A percentile compares a stretch with the other conserved stretches of the same genome.
Evolutionary conservation across 2,888 invertebrate species (phyloP).

Genomic region (Acanthoscelides obtectus): DNA sequence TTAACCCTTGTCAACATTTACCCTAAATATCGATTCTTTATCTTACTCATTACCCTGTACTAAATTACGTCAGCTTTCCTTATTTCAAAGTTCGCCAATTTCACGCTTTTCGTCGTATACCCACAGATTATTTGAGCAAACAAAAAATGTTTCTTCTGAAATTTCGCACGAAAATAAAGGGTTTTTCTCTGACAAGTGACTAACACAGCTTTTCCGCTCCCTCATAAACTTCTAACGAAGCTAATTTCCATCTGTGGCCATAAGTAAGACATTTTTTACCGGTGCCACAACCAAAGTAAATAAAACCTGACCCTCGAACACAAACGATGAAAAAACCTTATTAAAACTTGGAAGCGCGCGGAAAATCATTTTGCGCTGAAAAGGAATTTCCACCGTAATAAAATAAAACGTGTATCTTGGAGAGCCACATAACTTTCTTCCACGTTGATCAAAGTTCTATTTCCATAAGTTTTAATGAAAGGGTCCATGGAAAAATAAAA

Average conservation of each 20-base stretch:
- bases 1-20: no score
- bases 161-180: background rate
- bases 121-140: background rate
- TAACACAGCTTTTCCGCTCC: background rate
- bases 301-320: background rate
- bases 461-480: background rate
- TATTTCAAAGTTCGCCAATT: no score
- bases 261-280: background rate
- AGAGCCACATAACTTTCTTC: background rate
- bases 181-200: background rate
- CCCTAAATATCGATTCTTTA: no score
- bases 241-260: background rate
- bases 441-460: background rate
- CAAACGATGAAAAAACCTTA: background rate
- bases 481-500: background rate
- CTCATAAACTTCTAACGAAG: background rate
- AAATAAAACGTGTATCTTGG: background rate
- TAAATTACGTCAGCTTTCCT: no score
- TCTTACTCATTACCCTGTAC: no score
- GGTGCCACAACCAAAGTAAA: background rate
- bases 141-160: background rate
- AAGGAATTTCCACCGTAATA: background rate
- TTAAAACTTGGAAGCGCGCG: background rate
- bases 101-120: no score
- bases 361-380: background rate